Percentiles rank a stretch among this genome's conserved stretches.
These are phyloP conservation scores for Drosophila picticornis DNA, from an alignment of 2,888 invertebrate genomes.

Conservation along the genomic window DNA sequence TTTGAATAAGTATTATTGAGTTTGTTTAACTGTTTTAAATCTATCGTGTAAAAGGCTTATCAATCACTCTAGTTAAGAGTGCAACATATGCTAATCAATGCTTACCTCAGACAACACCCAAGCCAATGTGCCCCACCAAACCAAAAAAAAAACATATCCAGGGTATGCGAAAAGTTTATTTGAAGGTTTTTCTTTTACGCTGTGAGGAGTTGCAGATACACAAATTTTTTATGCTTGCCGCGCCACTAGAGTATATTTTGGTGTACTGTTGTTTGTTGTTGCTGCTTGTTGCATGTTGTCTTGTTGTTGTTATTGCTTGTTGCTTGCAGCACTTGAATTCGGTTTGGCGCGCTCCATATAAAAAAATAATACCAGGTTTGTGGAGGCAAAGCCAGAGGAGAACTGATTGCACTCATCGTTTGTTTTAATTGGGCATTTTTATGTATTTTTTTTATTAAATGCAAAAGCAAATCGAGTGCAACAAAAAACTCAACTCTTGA, in stretches of 20 bases:
- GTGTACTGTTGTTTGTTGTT: conserved; percentile 39
- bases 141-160: too few relatives aligned
- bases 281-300: conserved; percentile 28
- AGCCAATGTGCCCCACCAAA: conserved; percentile 2
- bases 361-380: conserved; percentile 32
- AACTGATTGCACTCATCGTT: conserved; percentile 61
- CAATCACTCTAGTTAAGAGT: background rate
- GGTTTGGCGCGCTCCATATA: conserved; percentile 58
- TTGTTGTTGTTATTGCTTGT: conserved; percentile 28
- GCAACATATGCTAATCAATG: background rate
- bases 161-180: conserved; percentile 66
- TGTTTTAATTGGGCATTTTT: conserved; percentile 74
- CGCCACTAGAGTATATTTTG: conserved; percentile 67
- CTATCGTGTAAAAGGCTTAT: too few relatives aligned
- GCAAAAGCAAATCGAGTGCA: conserved; percentile 53
- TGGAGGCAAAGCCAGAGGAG: conserved; percentile 23
- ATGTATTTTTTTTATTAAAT: conserved; percentile 64
- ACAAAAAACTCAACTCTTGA: conserved; percentile 3
- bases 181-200: conserved; percentile 77
- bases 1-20: background rate
- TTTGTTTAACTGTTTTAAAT: background rate
- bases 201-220: conserved; percentile 61
- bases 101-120: background rate
- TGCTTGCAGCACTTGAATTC: conserved; percentile 55
- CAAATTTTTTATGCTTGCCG: conserved; percentile 62